phyloP scores from a whole-genome alignment of 64 coral and sea anemone species.

The Orbicella faveolata region DNA sequence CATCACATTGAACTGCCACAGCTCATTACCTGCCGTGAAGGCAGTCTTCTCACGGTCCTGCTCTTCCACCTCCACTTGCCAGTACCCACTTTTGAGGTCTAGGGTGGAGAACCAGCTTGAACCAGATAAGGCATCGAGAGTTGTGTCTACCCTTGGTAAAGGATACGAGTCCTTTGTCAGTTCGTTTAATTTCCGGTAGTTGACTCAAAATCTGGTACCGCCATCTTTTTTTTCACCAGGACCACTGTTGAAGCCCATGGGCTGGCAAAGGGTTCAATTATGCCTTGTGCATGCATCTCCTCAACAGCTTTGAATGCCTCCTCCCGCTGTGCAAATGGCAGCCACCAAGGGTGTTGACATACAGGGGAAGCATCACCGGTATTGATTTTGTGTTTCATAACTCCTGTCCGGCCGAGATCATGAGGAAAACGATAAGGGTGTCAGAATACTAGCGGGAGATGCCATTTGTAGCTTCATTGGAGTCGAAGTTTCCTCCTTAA shows the following conservation, averaged over 20 bases:
- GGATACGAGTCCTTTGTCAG: constrained; percentile 47
- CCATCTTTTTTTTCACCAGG: constrained; percentile 28
- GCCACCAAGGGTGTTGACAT: constrained; percentile 3
- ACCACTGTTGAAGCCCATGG: constrained; percentile 26
- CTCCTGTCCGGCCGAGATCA: constrained; percentile 10
- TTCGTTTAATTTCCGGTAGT: constrained; percentile 14
- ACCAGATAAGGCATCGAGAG: constrained; percentile 29
- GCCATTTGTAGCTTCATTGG: too few species aligned
- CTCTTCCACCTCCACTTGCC: constrained; percentile 43
- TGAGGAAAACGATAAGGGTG: constrained; percentile 6
- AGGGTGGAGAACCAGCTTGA: constrained; percentile 29
- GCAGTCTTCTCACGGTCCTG: constrained; percentile 37
- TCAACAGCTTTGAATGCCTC: constrained; percentile 19
- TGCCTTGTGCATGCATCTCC: constrained; percentile 3
- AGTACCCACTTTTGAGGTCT: constrained; percentile 28
- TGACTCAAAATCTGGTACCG: not conserved
- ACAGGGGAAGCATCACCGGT: constrained; percentile 2
- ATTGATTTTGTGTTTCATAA: constrained; percentile 29
- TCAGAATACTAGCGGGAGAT: not conserved
- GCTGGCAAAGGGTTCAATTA: constrained; percentile 16
- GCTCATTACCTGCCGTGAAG: constrained; percentile 18
- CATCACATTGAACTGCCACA: constrained; percentile 29
- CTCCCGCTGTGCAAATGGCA: constrained; percentile 11
- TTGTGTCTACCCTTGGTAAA: not conserved
- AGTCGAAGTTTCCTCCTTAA: not conserved